Percentiles rank a stretch among this genome's conserved stretches.
Evolutionary conservation across 2,113 vertebrate genomes (phyloP).

Genomic region (Cinclus mexicanus): DNA sequence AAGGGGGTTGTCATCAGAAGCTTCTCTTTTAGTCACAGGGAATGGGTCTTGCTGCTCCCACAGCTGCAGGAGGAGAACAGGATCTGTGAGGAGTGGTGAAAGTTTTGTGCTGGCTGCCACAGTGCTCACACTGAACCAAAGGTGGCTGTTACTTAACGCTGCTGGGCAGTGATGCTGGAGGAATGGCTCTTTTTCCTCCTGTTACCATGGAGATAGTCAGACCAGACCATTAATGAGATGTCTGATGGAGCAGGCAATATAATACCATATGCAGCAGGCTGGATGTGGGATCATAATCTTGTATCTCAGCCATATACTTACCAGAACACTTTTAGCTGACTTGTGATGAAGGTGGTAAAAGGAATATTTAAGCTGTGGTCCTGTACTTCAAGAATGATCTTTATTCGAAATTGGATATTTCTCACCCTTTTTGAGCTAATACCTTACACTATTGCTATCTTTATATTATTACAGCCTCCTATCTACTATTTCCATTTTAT

Average conservation of each 20-base stretch:
- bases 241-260: neutral
- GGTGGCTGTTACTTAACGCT: neutral
- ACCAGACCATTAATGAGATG: neutral
- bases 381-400: neutral
- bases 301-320: neutral
- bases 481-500: neutral
- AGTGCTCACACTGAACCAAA: neutral
- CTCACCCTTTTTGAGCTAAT: neutral
- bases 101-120: neutral
- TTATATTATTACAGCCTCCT: neutral
- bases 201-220: conserved; percentile 46
- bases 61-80: neutral
- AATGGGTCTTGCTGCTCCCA: accelerated
- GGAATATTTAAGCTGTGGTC: neutral
- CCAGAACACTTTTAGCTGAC: neutral
- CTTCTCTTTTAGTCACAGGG: accelerated
- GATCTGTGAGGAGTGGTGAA: neutral
- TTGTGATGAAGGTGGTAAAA: neutral
- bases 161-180: neutral
- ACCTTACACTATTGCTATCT: neutral
- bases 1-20: neutral
- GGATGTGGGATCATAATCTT: neutral
- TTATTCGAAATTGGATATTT: neutral
- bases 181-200: neutral
- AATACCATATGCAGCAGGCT: neutral